phyloP scores from a whole-genome alignment of 2,113 vertebrate species.

The Ia io region DNA sequence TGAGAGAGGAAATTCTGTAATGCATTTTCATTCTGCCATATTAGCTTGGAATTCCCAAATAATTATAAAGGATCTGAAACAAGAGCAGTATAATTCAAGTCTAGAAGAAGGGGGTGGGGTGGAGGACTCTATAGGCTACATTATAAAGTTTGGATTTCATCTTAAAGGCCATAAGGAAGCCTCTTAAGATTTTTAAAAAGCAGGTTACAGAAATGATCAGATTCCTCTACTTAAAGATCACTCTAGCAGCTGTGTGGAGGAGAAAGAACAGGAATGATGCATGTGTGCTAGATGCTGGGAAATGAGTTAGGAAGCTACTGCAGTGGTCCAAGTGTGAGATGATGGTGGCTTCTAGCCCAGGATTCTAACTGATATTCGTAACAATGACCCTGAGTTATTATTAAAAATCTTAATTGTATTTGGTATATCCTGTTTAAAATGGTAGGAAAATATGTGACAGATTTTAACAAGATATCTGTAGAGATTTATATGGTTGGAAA shows the following conservation, averaged over 20 bases:
- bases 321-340: not conserved
- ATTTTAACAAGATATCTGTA: conserved; percentile 35
- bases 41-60: not conserved
- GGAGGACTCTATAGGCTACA: not conserved
- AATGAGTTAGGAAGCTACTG: not conserved
- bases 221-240: not conserved
- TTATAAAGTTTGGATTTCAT: not conserved
- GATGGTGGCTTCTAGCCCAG: not conserved
- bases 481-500: not conserved
- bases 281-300: not conserved
- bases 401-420: not conserved
- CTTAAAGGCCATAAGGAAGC: not conserved
- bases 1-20: not conserved
- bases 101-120: not conserved
- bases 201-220: not conserved
- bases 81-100: not conserved
- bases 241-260: not conserved
- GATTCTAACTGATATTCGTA: not conserved
- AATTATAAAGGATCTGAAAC: not conserved
- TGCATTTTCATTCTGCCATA: not conserved
- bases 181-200: not conserved
- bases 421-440: not conserved
- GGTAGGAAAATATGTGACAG: not conserved
- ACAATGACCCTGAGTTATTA: not conserved
- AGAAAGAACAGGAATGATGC: not conserved